A percentile compares a stretch with the other conserved stretches of the same genome.
These are phyloP conservation scores for Cardiocondyla obscurior DNA, from an alignment of 1,140 invertebrate genomes.

Conservation along the genomic window DNA sequence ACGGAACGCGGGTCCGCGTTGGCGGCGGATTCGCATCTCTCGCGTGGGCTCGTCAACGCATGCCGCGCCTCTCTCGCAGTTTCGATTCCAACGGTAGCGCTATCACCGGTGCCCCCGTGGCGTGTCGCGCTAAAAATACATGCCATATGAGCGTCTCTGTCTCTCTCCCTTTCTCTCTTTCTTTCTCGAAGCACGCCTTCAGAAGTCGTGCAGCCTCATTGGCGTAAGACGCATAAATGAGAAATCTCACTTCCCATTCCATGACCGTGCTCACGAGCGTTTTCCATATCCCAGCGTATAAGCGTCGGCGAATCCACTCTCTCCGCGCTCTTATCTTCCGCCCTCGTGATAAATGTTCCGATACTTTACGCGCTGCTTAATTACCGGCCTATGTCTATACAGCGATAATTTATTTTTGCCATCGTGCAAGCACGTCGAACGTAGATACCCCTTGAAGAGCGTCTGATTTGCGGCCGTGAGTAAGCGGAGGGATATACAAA, in stretches of 20 bases:
- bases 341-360: constrained; percentile 2
- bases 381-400: constrained; percentile 33
- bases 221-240: constrained; percentile 40
- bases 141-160: constrained; percentile 1
- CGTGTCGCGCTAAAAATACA: constrained; percentile 51
- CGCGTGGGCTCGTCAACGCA: constrained; percentile 46
- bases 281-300: background rate
- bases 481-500: constrained; percentile 20
- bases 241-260: background rate
- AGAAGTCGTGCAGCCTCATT: constrained; percentile 51
- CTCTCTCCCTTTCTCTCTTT: too few species aligned
- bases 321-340: background rate
- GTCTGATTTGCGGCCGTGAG: constrained; percentile 27
- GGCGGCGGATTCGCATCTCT: constrained; percentile 50
- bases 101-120: background rate
- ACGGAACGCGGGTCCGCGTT: constrained; percentile 45
- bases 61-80: background rate
- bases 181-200: constrained; percentile 30
- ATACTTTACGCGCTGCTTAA: constrained; percentile 44
- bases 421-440: constrained; percentile 11
- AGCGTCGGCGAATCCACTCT: background rate
- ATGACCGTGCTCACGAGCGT: background rate
- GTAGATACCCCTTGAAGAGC: background rate
- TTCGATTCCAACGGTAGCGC: constrained; percentile 59
- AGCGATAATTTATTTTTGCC: constrained; percentile 36